A percentile compares a stretch with the other conserved stretches of the same genome.
These are phyloP conservation scores for Zophobas atratus DNA, from an alignment of 1,140 invertebrate genomes.

Conservation along the genomic window DNA sequence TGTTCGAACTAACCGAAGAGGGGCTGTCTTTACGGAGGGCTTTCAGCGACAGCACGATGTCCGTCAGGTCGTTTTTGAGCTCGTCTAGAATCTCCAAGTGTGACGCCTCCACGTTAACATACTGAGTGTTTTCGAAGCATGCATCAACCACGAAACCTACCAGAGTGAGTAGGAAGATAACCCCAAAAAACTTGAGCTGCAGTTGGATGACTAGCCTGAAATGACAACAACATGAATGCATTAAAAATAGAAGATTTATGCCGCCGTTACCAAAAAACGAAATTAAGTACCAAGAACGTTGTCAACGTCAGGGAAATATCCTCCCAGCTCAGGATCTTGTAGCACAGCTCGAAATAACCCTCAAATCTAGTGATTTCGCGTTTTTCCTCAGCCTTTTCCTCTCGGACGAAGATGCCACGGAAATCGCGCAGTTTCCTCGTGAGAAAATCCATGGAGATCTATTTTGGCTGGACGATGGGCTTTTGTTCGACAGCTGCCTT, in stretches of 20 bases:
- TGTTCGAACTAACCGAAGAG: constrained; percentile 46
- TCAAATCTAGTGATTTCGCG: constrained; percentile 51
- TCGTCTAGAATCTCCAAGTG: constrained; percentile 47
- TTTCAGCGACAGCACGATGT: constrained; percentile 41
- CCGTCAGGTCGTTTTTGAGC: constrained; percentile 7
- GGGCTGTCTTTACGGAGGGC: constrained; percentile 54
- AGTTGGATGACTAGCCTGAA: constrained; percentile 55
- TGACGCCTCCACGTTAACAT: not conserved
- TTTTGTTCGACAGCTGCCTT: not conserved
- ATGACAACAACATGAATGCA: constrained; percentile 27
- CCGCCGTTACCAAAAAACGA: constrained; percentile 49
- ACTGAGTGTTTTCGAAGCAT: constrained; percentile 46
- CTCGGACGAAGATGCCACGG: not conserved
- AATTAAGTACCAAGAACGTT: constrained; percentile 51
- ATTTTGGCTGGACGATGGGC: not conserved
- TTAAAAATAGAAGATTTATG: constrained; percentile 5
- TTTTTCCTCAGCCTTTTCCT: constrained; percentile 23
- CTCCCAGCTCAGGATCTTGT: constrained; percentile 56
- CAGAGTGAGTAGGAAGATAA: constrained; percentile 49
- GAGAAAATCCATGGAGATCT: constrained; percentile 15
- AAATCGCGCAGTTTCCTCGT: constrained; percentile 8
- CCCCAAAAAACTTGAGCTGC: constrained; percentile 53
- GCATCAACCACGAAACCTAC: constrained; percentile 49
- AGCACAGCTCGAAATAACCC: constrained; percentile 52
- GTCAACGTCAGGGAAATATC: constrained; percentile 50